phyloP scores from a whole-genome alignment of 2,888 invertebrate genomes.

The Parascotia fuliginaria region DNA sequence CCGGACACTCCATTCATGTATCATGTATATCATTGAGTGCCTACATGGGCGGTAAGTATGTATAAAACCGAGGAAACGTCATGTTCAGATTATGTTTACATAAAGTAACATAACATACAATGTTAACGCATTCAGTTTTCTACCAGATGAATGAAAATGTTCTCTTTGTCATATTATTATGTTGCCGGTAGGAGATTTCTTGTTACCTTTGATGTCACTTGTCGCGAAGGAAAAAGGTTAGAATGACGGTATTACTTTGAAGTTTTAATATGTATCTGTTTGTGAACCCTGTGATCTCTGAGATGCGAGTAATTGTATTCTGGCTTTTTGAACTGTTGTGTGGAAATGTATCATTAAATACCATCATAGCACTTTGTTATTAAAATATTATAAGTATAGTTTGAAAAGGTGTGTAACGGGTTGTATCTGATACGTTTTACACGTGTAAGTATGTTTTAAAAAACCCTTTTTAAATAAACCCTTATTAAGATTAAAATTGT shows the following conservation, averaged over 20 bases:
- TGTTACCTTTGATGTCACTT: conserved; percentile 32
- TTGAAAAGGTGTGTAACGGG: too few relatives aligned
- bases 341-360: background rate
- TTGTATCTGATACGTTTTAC: too few relatives aligned
- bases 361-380: background rate
- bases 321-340: background rate
- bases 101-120: conserved; percentile 9
- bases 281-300: conserved; percentile 15
- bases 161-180: conserved; percentile 26
- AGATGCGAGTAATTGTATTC: conserved; percentile 11
- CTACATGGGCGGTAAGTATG: conserved; percentile 57
- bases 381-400: too few relatives aligned
- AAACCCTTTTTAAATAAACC: too few relatives aligned
- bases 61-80: conserved; percentile 59
- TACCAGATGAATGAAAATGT: conserved; percentile 27
- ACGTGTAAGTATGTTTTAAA: too few relatives aligned
- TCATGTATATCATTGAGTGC: conserved; percentile 75
- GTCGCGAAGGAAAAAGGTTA: conserved; percentile 30
- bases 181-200: conserved; percentile 22
- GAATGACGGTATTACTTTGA: conserved; percentile 29
- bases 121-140: conserved; percentile 12
- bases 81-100: conserved; percentile 18
- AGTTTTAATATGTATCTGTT: conserved; percentile 29
- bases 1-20: conserved; percentile 80
- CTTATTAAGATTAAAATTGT: too few relatives aligned